These are phyloP conservation scores for Cotesia typhae DNA, from an alignment of 1,140 invertebrate species.

Conservation along the genomic window DNA sequence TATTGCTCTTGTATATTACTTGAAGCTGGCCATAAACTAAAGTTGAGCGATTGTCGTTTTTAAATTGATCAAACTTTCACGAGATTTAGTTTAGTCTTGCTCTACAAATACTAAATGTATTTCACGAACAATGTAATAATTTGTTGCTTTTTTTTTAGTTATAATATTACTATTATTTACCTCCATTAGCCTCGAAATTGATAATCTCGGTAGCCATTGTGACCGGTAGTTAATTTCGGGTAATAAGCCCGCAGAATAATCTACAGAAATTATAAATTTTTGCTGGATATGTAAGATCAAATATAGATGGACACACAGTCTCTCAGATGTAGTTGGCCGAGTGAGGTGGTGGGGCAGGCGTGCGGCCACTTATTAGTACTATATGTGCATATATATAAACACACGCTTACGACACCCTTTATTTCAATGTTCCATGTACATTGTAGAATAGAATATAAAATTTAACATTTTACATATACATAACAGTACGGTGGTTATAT, in stretches of 20 bases:
- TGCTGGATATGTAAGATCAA: too few relatives aligned
- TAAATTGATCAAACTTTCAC: conserved; percentile 12
- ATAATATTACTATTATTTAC: background rate
- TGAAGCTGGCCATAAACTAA: background rate
- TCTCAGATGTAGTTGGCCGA: too few relatives aligned
- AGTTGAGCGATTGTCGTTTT: too few relatives aligned
- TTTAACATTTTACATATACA: too few relatives aligned
- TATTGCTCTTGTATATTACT: too few relatives aligned
- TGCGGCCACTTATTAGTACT: conserved; percentile 42
- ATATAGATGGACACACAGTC: too few relatives aligned
- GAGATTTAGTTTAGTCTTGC: background rate
- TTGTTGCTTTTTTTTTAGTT: background rate
- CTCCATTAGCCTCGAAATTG: too few relatives aligned
- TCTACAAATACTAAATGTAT: background rate
- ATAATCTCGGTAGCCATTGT: too few relatives aligned
- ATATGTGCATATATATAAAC: conserved; percentile 16
- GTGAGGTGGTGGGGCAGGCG: conserved; percentile 27
- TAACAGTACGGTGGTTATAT: conserved; percentile 2
- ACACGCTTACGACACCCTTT: conserved; percentile 56
- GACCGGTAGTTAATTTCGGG: too few relatives aligned
- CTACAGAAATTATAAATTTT: too few relatives aligned
- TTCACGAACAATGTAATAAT: background rate
- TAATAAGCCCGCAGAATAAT: too few relatives aligned
- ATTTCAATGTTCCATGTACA: conserved; percentile 6
- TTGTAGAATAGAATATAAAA: background rate